Evolutionary conservation across 2,888 invertebrate genomes (phyloP).

Genomic region (Bembecia ichneumoniformis): DNA sequence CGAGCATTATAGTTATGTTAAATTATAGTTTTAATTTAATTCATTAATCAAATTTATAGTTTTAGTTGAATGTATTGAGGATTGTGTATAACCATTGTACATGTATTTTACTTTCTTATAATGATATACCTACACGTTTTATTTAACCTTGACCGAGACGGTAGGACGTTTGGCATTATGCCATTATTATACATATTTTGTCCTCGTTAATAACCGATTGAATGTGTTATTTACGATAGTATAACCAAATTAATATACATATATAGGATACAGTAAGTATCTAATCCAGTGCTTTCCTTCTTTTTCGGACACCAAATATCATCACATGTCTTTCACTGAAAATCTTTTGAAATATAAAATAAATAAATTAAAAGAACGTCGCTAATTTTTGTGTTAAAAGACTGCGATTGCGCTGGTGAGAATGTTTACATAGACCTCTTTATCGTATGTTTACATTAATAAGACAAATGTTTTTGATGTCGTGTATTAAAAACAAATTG

Average conservation of each 20-base stretch:
- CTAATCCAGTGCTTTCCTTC: not conserved
- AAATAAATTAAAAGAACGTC: too few relatives aligned
- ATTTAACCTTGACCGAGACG: slow-evolving; percentile 15
- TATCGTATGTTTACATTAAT: not conserved
- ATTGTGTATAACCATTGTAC: too few relatives aligned
- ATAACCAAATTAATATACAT: not conserved
- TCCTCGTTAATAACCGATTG: not conserved
- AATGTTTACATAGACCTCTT: not conserved
- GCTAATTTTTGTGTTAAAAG: too few relatives aligned
- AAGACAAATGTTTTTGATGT: not conserved
- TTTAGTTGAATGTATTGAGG: too few relatives aligned
- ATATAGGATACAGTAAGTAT: not conserved
- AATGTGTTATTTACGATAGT: not conserved
- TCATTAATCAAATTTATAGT: too few relatives aligned
- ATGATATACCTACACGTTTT: too few relatives aligned
- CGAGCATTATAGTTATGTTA: too few relatives aligned
- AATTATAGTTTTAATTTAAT: too few relatives aligned
- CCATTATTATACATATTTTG: slow-evolving; percentile 13
- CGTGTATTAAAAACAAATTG: not conserved
- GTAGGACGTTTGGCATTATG: slow-evolving; percentile 14
- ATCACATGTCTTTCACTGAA: too few relatives aligned
- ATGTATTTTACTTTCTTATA: too few relatives aligned
- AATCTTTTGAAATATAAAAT: too few relatives aligned
- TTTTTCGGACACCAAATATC: too few relatives aligned
- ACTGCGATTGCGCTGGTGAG: not conserved